These are phyloP conservation scores for Drosophila neonasuta DNA, from an alignment of 2,888 invertebrate species.

Conservation along the genomic window DNA sequence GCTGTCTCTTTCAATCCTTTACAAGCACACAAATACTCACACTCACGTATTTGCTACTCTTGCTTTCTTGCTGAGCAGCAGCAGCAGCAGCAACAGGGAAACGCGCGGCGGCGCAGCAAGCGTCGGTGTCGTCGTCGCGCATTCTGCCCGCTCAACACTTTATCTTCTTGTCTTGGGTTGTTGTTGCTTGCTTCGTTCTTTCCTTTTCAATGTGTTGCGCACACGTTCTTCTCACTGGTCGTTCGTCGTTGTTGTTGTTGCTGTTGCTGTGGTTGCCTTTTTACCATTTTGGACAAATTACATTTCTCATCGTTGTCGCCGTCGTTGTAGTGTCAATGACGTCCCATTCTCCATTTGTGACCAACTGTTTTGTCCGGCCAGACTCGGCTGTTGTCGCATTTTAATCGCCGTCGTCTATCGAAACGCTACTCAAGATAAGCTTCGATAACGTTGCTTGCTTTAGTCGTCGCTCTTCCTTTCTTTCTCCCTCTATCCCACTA, in stretches of 20 bases:
- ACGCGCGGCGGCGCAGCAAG: slow-evolving; percentile 9
- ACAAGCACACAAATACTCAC: slow-evolving; percentile 35
- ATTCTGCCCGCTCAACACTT: slow-evolving; percentile 68
- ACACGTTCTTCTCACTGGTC: slow-evolving; percentile 42
- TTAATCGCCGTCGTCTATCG: slow-evolving; percentile 36
- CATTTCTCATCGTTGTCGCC: slow-evolving; percentile 40
- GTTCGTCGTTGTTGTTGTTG: slow-evolving; percentile 37
- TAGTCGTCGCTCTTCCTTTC: not conserved
- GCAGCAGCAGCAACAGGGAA: slow-evolving; percentile 2
- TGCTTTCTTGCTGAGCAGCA: slow-evolving; percentile 54
- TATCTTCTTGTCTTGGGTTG: slow-evolving; percentile 39
- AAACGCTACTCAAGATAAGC: slow-evolving; percentile 39
- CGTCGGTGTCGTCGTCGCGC: slow-evolving; percentile 22
- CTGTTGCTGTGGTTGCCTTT: slow-evolving; percentile 14
- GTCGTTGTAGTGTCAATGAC: slow-evolving; percentile 49
- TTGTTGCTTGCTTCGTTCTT: slow-evolving; percentile 44
- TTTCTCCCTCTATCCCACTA: not conserved
- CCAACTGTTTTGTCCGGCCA: slow-evolving; percentile 14
- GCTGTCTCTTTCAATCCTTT: slow-evolving; percentile 35
- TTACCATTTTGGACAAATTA: slow-evolving; percentile 65
- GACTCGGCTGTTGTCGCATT: slow-evolving; percentile 12
- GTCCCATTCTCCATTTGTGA: slow-evolving; percentile 32
- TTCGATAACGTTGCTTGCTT: slow-evolving; percentile 32
- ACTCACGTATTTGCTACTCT: slow-evolving; percentile 54
- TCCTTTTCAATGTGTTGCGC: slow-evolving; percentile 47